These are phyloP conservation scores for Lasius fuliginosus DNA, from an alignment of 2,888 invertebrate genomes.

Conservation along the genomic window DNA sequence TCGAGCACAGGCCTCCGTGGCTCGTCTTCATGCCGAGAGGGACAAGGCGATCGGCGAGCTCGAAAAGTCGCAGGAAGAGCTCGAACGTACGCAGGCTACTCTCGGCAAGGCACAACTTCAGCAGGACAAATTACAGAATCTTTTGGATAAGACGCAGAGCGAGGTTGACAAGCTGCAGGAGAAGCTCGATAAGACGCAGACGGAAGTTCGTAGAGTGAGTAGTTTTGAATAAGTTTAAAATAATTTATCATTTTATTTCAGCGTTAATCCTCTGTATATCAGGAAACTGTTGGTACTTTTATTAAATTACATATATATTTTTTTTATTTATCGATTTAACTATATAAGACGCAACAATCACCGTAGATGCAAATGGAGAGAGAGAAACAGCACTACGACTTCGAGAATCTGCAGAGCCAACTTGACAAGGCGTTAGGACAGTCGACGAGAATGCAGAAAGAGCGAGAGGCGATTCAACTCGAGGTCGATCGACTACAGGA, in stretches of 20 bases:
- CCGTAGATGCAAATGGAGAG: constrained; percentile 94
- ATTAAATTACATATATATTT: not conserved
- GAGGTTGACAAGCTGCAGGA: constrained; percentile 97
- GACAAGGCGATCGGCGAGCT: constrained; percentile 95
- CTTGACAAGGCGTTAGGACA: constrained; percentile 96
- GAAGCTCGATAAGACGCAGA: constrained; percentile 93
- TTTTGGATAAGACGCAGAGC: constrained; percentile 95
- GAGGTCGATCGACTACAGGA: constrained; percentile 95
- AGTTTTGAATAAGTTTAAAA: not conserved
- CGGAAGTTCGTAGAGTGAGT: constrained; percentile 93
- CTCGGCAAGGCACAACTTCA: constrained; percentile 96
- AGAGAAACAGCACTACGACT: constrained; percentile 96
- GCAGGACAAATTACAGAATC: constrained; percentile 96
- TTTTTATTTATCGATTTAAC: not conserved
- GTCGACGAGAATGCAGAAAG: constrained; percentile 95
- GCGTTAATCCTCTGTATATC: not conserved
- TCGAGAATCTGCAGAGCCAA: constrained; percentile 96
- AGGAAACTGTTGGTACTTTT: not conserved
- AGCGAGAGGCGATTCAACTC: constrained; percentile 93
- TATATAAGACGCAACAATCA: not conserved
- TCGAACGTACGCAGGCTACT: constrained; percentile 95
- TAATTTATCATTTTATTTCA: not conserved
- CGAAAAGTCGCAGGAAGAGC: constrained; percentile 95
- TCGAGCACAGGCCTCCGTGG: constrained; percentile 93
- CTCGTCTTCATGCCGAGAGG: constrained; percentile 94